These are phyloP conservation scores for Drosophila seguyi DNA, from an alignment of 1,140 invertebrate species.

Conservation along the genomic window DNA sequence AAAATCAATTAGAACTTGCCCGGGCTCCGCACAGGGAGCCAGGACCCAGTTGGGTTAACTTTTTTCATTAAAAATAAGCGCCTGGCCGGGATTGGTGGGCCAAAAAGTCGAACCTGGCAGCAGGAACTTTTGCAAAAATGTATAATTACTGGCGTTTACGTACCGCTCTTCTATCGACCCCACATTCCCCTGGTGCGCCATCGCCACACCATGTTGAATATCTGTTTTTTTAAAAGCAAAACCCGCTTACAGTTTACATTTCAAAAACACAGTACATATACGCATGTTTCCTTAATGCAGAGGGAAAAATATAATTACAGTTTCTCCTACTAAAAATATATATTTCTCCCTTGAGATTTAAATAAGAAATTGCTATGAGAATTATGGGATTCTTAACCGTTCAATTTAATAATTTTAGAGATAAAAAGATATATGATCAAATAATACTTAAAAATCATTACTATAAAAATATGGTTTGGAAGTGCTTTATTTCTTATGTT, in stretches of 20 bases:
- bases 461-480: background rate
- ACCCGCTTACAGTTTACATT: conserved; percentile 61
- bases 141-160: conserved; percentile 64
- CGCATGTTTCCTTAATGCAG: conserved; percentile 12
- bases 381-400: too few relatives aligned
- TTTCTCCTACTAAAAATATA: background rate
- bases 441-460: background rate
- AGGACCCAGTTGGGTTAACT: conserved; percentile 40
- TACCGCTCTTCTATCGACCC: conserved; percentile 14
- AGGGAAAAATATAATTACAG: background rate
- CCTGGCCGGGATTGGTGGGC: conserved; percentile 42
- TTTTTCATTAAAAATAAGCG: conserved; percentile 68
- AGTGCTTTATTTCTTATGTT: background rate
- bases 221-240: conserved; percentile 60
- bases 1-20: conserved; percentile 67
- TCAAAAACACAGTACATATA: conserved; percentile 39
- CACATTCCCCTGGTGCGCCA: background rate
- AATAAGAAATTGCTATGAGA: too few relatives aligned
- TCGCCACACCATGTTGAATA: conserved; percentile 42
- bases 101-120: conserved; percentile 43
- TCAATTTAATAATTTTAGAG: background rate
- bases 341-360: too few relatives aligned
- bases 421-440: background rate
- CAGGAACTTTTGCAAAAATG: conserved; percentile 55
- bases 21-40: conserved; percentile 30